Evolutionary conservation across 2,797 vertebrate species (phyloP).

Genomic region (Diglossa cyanea): DNA sequence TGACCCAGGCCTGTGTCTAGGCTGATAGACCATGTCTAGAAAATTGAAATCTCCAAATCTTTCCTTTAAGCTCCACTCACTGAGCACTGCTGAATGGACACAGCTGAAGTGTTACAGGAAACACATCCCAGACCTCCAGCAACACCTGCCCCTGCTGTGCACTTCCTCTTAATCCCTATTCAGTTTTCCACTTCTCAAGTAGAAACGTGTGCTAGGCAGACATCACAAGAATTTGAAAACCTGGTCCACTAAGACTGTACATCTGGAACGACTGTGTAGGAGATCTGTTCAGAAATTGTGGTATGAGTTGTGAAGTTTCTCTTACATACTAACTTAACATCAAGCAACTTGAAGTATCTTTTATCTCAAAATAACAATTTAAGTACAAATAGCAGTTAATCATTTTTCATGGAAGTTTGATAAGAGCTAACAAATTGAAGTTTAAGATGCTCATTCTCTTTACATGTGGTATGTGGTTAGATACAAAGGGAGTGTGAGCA

Average conservation of each 20-base stretch:
- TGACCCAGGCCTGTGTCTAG: neutral
- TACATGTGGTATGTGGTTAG: neutral
- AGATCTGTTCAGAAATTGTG: neutral
- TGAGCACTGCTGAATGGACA: neutral
- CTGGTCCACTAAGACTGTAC: neutral
- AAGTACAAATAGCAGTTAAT: neutral
- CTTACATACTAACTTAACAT: neutral
- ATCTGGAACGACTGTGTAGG: accelerated
- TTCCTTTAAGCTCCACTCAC: neutral
- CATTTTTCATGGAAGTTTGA: neutral
- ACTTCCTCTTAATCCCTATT: neutral
- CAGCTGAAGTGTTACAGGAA: neutral
- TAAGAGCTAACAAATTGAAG: neutral
- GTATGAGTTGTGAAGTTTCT: neutral
- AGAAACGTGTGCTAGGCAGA: neutral
- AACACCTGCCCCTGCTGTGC: neutral
- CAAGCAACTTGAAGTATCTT: neutral
- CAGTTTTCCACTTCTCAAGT: neutral
- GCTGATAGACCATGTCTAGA: neutral
- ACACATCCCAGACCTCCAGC: neutral
- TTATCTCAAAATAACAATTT: neutral
- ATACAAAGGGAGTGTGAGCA: neutral
- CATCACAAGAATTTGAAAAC: neutral
- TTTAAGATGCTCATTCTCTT: neutral
- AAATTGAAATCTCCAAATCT: neutral